Base-by-base conservation (phyloP, 2,113 vertebrate species). In the Poecile atricapillus region DNA sequence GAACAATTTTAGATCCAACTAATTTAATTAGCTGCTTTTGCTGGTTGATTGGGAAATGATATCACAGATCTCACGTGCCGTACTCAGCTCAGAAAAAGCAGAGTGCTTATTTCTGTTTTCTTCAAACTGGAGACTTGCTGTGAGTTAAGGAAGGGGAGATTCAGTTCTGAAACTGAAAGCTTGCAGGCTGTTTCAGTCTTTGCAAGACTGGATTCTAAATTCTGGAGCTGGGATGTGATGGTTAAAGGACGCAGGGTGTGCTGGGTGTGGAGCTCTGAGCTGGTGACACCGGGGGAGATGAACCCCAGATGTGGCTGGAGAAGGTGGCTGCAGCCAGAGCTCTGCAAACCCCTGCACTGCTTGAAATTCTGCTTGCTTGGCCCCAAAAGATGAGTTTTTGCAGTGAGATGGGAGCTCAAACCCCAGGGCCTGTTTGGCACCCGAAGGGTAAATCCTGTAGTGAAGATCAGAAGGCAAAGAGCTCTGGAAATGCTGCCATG, bases 131-230 rank as follows among this genome's bases (percentile, higher is more conserved):
- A 78, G 71, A 37, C 62, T 64, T 62, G 71, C 81, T 74, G 60
- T 69, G 64, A 92, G 81, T 87, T 75, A 41, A 93, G 82, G 73
- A 70, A 78, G 69, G 92, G 81, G 89, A 80, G 92, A 94, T 30
- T 41, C 64, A 60, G 75, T 31, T 60, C 47, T 53, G 71, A 74
- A 80, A 88, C 28, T 5, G 88, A 89, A 71, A 88, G 52, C 56
- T 88, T 53, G n/a, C 87, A 89, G 64, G 55, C 83, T 90, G 80
- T 64, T 87, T 73, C 87, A 59, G 46, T 60, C 86, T 83, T 67
- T 93, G 75, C n/a, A 70, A 23, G 82, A 10, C 33, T 25, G 70
- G 50, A 43, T 89, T 21, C 6, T 22, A 22, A 53, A n/a, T 71
- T 21, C 78, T 92, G 74, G 93, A 18, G 41, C 73, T 46, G 60